A percentile compares a stretch with the other conserved stretches of the same genome.
These are phyloP conservation scores for Catostomus latipinnis DNA, from an alignment of 2,797 vertebrate species.

Conservation along the genomic window DNA sequence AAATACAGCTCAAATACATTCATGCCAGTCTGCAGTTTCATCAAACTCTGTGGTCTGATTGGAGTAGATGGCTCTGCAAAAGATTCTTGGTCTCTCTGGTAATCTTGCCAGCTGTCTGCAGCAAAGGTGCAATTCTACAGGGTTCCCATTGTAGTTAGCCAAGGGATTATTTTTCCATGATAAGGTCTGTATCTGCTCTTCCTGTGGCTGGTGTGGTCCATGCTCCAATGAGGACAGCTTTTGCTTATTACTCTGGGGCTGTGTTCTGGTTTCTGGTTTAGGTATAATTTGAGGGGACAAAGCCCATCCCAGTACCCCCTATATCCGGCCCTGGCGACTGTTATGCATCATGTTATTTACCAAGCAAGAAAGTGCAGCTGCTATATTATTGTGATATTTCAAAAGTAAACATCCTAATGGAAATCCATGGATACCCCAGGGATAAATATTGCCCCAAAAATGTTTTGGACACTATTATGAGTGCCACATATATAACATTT, in stretches of 20 bases:
- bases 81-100: conserved; percentile 42
- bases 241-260: conserved; percentile 43
- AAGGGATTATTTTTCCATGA: conserved; percentile 61
- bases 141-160: conserved; percentile 40
- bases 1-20: background rate
- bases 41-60: conserved; percentile 46
- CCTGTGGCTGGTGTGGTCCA: conserved; percentile 38
- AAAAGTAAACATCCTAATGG: too few species aligned
- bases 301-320: too few species aligned
- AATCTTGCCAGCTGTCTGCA: conserved; percentile 53
- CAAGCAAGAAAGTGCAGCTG: too few species aligned
- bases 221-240: conserved; percentile 45
- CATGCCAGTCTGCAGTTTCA: conserved; percentile 36
- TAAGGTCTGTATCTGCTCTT: conserved; percentile 52
- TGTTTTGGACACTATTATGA: too few species aligned
- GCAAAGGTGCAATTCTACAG: conserved; percentile 50
- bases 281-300: too few species aligned
- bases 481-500: too few species aligned
- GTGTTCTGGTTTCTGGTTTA: background rate
- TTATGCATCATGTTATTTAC: too few species aligned
- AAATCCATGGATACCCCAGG: too few species aligned
- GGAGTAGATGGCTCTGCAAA: conserved; percentile 46
- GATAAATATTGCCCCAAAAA: too few species aligned
- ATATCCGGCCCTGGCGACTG: too few species aligned
- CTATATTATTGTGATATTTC: too few species aligned